phyloP scores from a whole-genome alignment of 2,113 vertebrate species.

The Podocnemis expansa region DNA sequence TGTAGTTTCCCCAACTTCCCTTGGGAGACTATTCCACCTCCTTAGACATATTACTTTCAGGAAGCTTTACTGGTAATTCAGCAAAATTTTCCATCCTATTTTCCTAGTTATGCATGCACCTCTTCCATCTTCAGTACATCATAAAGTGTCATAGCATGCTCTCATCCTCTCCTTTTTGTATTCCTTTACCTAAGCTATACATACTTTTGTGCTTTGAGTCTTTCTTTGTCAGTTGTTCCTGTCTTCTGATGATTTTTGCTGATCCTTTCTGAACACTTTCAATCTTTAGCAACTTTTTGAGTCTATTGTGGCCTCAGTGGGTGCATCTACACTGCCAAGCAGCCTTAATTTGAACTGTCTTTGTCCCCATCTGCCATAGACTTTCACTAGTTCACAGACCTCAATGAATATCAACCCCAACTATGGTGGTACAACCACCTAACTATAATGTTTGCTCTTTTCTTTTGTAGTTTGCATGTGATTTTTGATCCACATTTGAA shows the following conservation, averaged over 20 bases:
- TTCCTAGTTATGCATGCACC: neutral
- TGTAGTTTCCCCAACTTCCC: neutral
- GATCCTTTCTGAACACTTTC: neutral
- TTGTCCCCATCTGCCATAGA: too few relatives aligned
- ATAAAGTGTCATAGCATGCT: accelerated
- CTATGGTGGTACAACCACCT: neutral
- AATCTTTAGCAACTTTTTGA: accelerated
- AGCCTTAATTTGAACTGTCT: too few relatives aligned
- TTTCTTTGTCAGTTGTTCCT: neutral
- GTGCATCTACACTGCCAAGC: too few relatives aligned
- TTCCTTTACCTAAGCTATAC: neutral
- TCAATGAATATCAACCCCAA: neutral
- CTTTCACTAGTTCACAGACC: too few relatives aligned
- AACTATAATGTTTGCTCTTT: neutral
- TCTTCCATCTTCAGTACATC: neutral
- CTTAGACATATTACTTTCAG: neutral
- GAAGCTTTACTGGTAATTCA: neutral
- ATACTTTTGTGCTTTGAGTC: neutral
- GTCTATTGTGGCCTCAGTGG: neutral
- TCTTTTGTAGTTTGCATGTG: accelerated
- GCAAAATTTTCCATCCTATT: neutral
- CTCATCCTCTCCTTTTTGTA: accelerated
- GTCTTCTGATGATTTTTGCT: neutral
- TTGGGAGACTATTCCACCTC: neutral
- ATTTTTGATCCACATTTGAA: accelerated